Evolutionary conservation across 2,888 invertebrate genomes (phyloP), one percentile per base, ranked within the genome.

Genomic region (Amblyteles armatorius): DNA sequence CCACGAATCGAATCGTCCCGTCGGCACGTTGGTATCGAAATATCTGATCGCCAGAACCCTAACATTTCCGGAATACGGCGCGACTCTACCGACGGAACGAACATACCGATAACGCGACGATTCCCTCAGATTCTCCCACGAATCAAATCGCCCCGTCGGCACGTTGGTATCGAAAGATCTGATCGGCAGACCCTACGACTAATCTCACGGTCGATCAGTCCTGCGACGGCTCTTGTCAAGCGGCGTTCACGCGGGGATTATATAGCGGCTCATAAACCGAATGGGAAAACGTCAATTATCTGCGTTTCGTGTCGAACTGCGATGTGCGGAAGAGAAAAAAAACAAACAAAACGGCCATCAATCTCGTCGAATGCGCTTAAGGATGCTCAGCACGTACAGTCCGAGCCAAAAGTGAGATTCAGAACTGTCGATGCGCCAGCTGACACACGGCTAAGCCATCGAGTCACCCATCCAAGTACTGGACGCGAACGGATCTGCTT

Each of bases 311-410:
- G 60, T 60, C 60, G 3, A 33, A 57, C 26, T 57, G 22, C 57
- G 4, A 26, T 9, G 29, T 4, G 22, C 29, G 11, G 26, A 60
- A 36, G 4, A 36, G 5, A 36, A 60, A 60, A 44, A 44, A 44
- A 44, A 44, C 11, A 44, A 11, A 44, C 13, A 13, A 19, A 52
- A 52, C n/a, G 6, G 5, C 60, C 33, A 60, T 60, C 33, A 60
- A 60, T 60, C 60, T 29, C 60, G 29, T 60, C 29, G 29, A 29
- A 60, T 60, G 60, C 29, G 60, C 60, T 60, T n/a, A 36, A 36
- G 36, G 9, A 36, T 36, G 7, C 36, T 9, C 2, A 1, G 36
- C 36, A 9, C 9, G 36, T 36, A 36, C 36, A 36, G 9, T 36
- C 36, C 0, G 36, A 36, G 9, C 9, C 36, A 36, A 36, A 36